These are phyloP conservation scores for Macrosiphum euphorbiae DNA, from an alignment of 2,888 invertebrate species.

Conservation along the genomic window DNA sequence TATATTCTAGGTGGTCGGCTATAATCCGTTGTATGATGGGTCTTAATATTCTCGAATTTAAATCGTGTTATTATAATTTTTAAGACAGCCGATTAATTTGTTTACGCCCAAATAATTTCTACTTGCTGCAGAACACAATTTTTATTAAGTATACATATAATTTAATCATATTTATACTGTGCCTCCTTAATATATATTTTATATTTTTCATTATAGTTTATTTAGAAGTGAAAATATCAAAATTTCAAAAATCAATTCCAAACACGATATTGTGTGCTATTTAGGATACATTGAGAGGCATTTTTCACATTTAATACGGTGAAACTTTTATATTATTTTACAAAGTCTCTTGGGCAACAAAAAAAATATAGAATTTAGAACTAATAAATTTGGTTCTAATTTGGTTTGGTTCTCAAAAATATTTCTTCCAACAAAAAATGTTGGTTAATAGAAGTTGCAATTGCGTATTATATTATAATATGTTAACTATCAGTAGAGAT, in stretches of 20 bases:
- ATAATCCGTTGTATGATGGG: slow-evolving; percentile 22
- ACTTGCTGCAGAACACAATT: neutral
- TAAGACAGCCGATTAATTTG: neutral
- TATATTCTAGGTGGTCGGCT: slow-evolving; percentile 30
- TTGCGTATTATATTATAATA: too few relatives aligned
- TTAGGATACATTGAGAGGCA: neutral
- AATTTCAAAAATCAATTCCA: neutral
- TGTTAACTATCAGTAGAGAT: neutral
- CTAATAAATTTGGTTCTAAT: neutral
- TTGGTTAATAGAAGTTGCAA: too few relatives aligned
- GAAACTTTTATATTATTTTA: too few relatives aligned
- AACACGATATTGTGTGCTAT: neutral
- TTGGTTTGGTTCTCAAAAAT: too few relatives aligned
- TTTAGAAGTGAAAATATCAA: neutral
- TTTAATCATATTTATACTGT: neutral
- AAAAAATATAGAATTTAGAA: too few relatives aligned
- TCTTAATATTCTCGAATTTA: neutral
- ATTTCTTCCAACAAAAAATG: too few relatives aligned
- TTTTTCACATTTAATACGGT: neutral
- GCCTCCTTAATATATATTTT: neutral
- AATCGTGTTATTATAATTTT: slow-evolving; percentile 17
- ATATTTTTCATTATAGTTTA: neutral
- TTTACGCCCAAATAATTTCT: neutral
- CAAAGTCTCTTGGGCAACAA: too few relatives aligned
- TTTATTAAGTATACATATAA: neutral